Evolutionary conservation across 2,797 vertebrate genomes (phyloP).

Genomic region (Sternarchorhynchus goeldii): DNA sequence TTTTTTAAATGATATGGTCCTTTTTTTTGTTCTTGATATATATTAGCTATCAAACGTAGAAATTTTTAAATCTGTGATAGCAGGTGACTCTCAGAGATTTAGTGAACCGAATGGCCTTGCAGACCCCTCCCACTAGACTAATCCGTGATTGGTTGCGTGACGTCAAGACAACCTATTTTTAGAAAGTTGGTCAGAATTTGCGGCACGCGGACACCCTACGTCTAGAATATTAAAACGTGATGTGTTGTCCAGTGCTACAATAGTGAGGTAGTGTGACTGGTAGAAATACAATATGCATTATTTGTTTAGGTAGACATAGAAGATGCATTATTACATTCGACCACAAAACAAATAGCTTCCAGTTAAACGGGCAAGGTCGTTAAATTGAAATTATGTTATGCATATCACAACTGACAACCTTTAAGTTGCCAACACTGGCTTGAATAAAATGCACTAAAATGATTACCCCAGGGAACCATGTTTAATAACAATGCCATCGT

Average conservation of each 20-base stretch:
- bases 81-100: slow-evolving; percentile 39
- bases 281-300: not conserved
- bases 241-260: slow-evolving; percentile 26
- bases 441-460: not conserved
- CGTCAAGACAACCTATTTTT: slow-evolving; percentile 77
- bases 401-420: not conserved
- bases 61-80: not conserved
- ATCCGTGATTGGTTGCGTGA: slow-evolving; percentile 75
- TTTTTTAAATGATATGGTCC: not conserved
- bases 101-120: slow-evolving; percentile 55
- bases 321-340: not conserved
- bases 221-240: slow-evolving; percentile 59
- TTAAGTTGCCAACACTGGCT: not conserved
- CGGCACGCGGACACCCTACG: slow-evolving; percentile 62
- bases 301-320: not conserved
- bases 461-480: not conserved
- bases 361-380: not conserved
- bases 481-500: too few species aligned
- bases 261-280: not conserved
- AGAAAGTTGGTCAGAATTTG: slow-evolving; percentile 73
- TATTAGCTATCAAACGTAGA: slow-evolving; percentile 7
- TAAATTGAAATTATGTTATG: not conserved
- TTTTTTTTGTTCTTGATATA: not conserved
- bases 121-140: slow-evolving; percentile 59
- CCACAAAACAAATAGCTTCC: not conserved